Conservation (phyloP, 2,888 invertebrate genomes). For the Clusia tigrina region DNA sequence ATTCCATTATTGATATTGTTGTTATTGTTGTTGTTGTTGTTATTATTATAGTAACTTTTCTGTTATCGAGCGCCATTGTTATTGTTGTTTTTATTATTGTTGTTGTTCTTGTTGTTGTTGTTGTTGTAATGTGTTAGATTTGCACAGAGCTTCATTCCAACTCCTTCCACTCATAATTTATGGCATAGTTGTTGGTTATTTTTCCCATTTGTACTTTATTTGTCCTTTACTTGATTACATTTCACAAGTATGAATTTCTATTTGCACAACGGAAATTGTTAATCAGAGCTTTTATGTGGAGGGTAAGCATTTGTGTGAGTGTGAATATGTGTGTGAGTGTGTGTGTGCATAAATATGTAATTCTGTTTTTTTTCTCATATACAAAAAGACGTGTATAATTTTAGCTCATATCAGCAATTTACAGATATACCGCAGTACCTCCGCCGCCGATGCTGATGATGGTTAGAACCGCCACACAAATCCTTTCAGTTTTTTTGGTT, state of each 20-base stretch:
- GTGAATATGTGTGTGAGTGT: background rate
- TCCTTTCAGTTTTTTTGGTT: too few relatives aligned
- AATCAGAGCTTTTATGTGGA: slow-evolving; percentile 22
- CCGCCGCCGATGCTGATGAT: too few relatives aligned
- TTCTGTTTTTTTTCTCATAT: too few relatives aligned
- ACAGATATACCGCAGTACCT: too few relatives aligned
- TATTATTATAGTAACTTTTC: too few relatives aligned
- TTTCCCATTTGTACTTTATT: slow-evolving; percentile 1
- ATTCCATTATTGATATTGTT: slow-evolving; percentile 16
- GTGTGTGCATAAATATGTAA: background rate
- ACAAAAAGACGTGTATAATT: too few relatives aligned
- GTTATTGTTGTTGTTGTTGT: background rate
- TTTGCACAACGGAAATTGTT: slow-evolving; percentile 26
- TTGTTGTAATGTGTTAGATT: too few relatives aligned
- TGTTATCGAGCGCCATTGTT: background rate
- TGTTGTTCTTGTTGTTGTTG: background rate
- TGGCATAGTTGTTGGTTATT: slow-evolving; percentile 10
- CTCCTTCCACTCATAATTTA: slow-evolving; percentile 16
- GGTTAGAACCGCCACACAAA: too few relatives aligned
- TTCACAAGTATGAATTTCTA: slow-evolving; percentile 18
- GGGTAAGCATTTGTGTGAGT: slow-evolving; percentile 2
- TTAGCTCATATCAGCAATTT: too few relatives aligned
- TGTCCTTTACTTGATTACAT: slow-evolving; percentile 9
- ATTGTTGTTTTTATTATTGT: background rate
- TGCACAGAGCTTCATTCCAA: too few relatives aligned